Conservation (phyloP, 2,888 invertebrate genomes). For the Liposcelis brunnea region DNA sequence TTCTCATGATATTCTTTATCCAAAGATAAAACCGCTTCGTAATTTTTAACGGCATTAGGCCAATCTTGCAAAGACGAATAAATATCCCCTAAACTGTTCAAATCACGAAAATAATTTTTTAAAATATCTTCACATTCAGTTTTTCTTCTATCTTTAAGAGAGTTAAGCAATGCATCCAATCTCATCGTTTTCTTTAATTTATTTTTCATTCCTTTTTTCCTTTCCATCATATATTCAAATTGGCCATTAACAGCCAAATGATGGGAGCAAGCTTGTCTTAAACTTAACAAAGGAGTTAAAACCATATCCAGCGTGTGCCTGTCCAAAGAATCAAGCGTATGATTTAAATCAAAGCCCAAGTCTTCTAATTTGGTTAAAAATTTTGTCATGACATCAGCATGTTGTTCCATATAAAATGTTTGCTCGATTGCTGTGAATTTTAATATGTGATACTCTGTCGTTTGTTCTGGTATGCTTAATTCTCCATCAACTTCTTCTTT, state of each 20-base stretch:
- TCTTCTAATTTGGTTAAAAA: no score
- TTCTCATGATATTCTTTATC: constrained; percentile 27
- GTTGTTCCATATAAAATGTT: not conserved
- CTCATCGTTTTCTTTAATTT: no score
- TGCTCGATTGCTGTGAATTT: not conserved
- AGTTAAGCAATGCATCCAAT: no score
- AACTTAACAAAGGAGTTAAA: constrained; percentile 40
- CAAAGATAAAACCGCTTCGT: constrained; percentile 39
- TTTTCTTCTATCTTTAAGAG: no score
- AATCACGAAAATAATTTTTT: no score
- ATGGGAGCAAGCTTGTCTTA: constrained; percentile 45
- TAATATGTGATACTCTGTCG: not conserved
- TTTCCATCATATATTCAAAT: no score
- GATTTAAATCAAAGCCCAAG: not conserved
- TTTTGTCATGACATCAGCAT: not conserved
- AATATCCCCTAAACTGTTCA: no score
- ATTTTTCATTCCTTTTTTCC: no score
- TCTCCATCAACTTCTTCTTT: not conserved
- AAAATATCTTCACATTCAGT: no score
- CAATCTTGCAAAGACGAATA: no score
- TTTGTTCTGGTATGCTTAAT: not conserved
- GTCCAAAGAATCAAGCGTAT: constrained; percentile 29
- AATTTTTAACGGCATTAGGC: constrained; percentile 42
- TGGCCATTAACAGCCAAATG: no score
- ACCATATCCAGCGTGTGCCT: constrained; percentile 29